Base-by-base conservation (phyloP, 2,888 invertebrate genomes). In the Drosophila multiciliata region DNA sequence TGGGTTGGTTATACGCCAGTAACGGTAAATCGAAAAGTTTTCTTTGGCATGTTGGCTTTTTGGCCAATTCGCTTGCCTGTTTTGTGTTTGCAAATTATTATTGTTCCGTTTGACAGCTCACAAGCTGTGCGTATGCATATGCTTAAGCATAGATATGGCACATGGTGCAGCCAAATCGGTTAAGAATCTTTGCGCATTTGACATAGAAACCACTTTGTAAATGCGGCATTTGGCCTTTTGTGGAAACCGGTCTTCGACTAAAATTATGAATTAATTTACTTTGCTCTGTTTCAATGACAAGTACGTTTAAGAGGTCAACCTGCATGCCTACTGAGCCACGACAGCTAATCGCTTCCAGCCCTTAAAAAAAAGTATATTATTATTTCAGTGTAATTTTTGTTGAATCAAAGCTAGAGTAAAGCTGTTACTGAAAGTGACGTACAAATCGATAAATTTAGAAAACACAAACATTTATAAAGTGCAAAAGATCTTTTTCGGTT, bases 1-100 rank as follows among this genome's bases (percentile, higher is more conserved):
- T 91, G 91, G 87, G 84, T 82, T 91, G 87, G 84, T 82, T 91
- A 90, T 91, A 89, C 87, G 82, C 83, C 76, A 79, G 42, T 89
- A 91, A 90, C 91, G 91, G 91, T 91, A 87, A 78, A 74, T 71
- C 66, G 58, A 38, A 77, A 79, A 81, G 60, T 70, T 78, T 81
- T 78, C 55, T 66, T 79, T 72, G 42, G 48, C 77, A 73, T 75
- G 75, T 78, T 55, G 64, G 54, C 49, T 65, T 74, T 80, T 83
- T 71, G 76, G 64, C 76, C 66, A 80, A 80, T 52, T 65, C 45
- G 50, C 38, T 52, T 32, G 62, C 50, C 15, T 54, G 62, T 74
- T 76, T 75, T 58, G 64, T 60, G 57, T 73, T 72, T 64, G 70
- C 66, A 82, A 88, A 85, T 86, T 78, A 80, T 87, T 89, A 90